These are phyloP conservation scores for Trichacis sp. DNA, from an alignment of 2,888 invertebrate species.

Conservation along the genomic window DNA sequence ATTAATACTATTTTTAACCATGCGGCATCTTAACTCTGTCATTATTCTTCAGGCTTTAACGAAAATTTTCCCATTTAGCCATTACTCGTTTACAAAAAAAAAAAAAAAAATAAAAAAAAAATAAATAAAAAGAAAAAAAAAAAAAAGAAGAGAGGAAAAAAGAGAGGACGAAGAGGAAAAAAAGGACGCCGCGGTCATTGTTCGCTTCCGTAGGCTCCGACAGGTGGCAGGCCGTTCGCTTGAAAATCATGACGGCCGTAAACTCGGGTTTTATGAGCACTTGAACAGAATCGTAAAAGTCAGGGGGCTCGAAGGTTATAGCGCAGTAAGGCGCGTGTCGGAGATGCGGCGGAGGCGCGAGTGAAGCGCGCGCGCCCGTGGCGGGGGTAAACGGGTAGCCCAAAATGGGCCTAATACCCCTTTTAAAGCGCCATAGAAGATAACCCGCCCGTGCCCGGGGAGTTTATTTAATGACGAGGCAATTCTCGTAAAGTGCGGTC, in stretches of 20 bases:
- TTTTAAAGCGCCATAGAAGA: slow-evolving; percentile 59
- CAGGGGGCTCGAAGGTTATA: slow-evolving; percentile 69
- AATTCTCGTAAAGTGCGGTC: slow-evolving; percentile 48
- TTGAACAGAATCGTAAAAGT: slow-evolving; percentile 74
- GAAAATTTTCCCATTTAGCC: too few relatives aligned
- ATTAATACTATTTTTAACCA: too few relatives aligned
- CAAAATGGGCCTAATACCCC: slow-evolving; percentile 65
- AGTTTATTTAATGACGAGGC: slow-evolving; percentile 57
- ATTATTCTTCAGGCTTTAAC: too few relatives aligned
- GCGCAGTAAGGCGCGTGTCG: slow-evolving; percentile 67
- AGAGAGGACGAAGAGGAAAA: too few relatives aligned
- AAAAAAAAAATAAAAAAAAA: too few relatives aligned
- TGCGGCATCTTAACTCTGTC: too few relatives aligned
- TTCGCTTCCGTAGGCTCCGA: slow-evolving; percentile 64
- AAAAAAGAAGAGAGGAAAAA: too few relatives aligned
- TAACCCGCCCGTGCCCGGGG: slow-evolving; percentile 53
- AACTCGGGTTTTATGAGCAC: slow-evolving; percentile 73
- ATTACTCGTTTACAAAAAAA: too few relatives aligned
- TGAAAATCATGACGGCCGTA: slow-evolving; percentile 71
- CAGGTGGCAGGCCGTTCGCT: slow-evolving; percentile 69
- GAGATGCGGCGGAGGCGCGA: slow-evolving; percentile 63
- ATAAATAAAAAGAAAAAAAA: too few relatives aligned
- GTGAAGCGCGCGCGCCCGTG: slow-evolving; percentile 43
- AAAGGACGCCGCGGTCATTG: slow-evolving; percentile 46
- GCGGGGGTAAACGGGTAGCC: slow-evolving; percentile 55